Conservation (phyloP, 2,888 invertebrate species). For the Acanthosepion esculentum region DNA sequence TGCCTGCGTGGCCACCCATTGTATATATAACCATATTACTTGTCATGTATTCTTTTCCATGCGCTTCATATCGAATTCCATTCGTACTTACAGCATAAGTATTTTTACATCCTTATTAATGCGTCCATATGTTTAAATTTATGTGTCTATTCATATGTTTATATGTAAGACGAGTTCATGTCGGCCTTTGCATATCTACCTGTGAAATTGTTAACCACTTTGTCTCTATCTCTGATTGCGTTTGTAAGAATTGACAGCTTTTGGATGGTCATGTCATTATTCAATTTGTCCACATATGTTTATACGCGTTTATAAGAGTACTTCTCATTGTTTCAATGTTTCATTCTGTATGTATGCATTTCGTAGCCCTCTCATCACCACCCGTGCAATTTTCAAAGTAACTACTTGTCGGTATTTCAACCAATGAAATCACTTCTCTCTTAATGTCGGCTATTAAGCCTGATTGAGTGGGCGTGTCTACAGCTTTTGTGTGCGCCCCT, state of each 20-base stretch:
- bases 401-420: background rate
- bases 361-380: background rate
- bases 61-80: too few species aligned
- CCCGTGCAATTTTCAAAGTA: background rate
- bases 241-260: background rate
- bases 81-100: too few species aligned
- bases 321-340: background rate
- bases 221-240: background rate
- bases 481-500: constrained; percentile 24
- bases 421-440: constrained; percentile 21
- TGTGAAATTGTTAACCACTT: background rate
- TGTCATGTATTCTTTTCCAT: too few species aligned
- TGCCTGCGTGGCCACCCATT: too few species aligned
- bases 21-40: too few species aligned
- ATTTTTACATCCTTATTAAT: too few species aligned
- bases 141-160: too few species aligned
- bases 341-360: background rate
- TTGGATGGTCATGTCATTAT: background rate
- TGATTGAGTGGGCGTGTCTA: constrained; percentile 39
- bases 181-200: too few species aligned
- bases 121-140: too few species aligned
- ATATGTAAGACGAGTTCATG: too few species aligned
- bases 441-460: constrained; percentile 38
- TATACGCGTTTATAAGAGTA: background rate
- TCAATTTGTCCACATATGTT: background rate